Percentiles rank a stretch among this genome's conserved stretches.
These are phyloP conservation scores for Venusia cambrica DNA, from an alignment of 2,888 invertebrate genomes.

Conservation along the genomic window DNA sequence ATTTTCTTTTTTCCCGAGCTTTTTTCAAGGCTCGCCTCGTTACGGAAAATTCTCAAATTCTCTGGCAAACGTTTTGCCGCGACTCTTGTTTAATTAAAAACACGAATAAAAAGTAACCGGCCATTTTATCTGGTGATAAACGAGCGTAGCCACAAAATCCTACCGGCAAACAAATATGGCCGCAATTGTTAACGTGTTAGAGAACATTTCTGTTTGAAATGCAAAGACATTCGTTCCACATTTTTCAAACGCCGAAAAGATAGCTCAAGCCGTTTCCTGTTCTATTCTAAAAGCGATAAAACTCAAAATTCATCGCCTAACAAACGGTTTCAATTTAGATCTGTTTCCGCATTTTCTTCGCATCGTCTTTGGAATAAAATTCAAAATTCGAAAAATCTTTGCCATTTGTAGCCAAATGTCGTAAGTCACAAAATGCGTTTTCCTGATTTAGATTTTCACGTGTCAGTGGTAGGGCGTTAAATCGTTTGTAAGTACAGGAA, in stretches of 20 bases:
- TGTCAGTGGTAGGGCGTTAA: conserved; percentile 33
- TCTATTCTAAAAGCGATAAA: conserved; percentile 68
- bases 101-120: conserved; percentile 70
- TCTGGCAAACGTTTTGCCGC: conserved; percentile 47
- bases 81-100: conserved; percentile 75
- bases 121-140: conserved; percentile 75
- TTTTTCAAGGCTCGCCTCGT: conserved; percentile 43
- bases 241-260: conserved; percentile 44
- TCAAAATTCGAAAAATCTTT: conserved; percentile 17
- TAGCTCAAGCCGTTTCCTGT: conserved; percentile 65
- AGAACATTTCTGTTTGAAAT: conserved; percentile 30
- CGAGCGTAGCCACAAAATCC: conserved; percentile 42
- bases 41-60: conserved; percentile 63
- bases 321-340: conserved; percentile 24
- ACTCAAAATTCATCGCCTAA: conserved; percentile 59
- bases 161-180: conserved; percentile 35
- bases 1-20: conserved; percentile 18
- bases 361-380: conserved; percentile 22
- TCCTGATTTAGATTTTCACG: conserved; percentile 24
- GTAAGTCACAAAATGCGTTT: conserved; percentile 22
- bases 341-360: conserved; percentile 24
- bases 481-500: conserved; percentile 54
- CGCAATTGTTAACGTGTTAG: conserved; percentile 29
- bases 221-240: conserved; percentile 38
- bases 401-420: conserved; percentile 9